These are phyloP conservation scores for Lordiphosa fenestrarum DNA, from an alignment of 2,888 invertebrate species.

Conservation along the genomic window DNA sequence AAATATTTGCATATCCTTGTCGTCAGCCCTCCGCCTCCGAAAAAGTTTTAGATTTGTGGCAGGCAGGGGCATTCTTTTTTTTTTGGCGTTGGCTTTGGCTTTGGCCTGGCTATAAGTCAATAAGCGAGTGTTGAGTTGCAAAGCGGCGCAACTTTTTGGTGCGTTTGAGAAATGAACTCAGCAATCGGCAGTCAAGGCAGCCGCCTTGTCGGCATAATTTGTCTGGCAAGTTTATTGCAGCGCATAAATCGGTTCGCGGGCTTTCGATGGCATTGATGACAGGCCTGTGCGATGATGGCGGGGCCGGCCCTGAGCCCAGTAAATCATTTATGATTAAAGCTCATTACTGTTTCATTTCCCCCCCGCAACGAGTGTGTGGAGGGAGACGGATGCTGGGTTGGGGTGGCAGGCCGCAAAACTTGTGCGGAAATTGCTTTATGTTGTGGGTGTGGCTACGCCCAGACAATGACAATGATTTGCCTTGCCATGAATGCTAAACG, in stretches of 20 bases:
- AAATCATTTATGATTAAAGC: conserved; percentile 74
- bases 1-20: conserved; percentile 60
- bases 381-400: not conserved
- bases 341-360: conserved; percentile 58
- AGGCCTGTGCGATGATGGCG: conserved; percentile 2
- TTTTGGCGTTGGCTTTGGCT: no score
- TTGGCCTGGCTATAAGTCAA: conserved; percentile 57
- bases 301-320: conserved; percentile 31
- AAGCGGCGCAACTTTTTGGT: conserved; percentile 45
- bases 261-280: conserved; percentile 45
- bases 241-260: conserved; percentile 52
- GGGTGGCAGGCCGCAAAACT: conserved; percentile 47
- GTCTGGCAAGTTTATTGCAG: conserved; percentile 56
- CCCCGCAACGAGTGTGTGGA: conserved; percentile 41
- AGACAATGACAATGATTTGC: conserved; percentile 67
- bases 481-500: conserved; percentile 52
- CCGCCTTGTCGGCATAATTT: conserved; percentile 47
- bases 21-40: conserved; percentile 8
- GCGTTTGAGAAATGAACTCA: conserved; percentile 57
- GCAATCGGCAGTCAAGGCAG: conserved; percentile 34
- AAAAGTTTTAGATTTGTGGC: conserved; percentile 50
- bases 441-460: conserved; percentile 52
- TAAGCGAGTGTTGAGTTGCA: conserved; percentile 68
- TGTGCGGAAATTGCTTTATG: conserved; percentile 57
- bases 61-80: conserved; percentile 15